Base-by-base conservation (phyloP, 37 sponge, comb jelly and placozoan species). In the Dysidea cf. avara region DNA sequence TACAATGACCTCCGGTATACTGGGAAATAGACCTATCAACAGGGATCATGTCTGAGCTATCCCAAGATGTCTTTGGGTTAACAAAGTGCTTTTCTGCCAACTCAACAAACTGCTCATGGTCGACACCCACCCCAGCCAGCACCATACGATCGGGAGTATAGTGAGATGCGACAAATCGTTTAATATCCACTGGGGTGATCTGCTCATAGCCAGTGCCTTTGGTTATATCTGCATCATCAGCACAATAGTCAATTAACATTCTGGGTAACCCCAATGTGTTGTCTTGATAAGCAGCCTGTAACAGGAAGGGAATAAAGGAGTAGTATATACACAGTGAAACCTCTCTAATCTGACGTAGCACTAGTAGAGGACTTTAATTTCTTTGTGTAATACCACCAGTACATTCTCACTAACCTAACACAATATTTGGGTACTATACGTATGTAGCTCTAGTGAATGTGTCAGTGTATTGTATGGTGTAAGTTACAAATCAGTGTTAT, bases 201-300 rank as follows among this genome's bases (percentile, higher is more conserved):
- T 66, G 60, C 48, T 49, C 29, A 7, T 86, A 21, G 80, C 14
- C 55, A 60, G 53, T 20, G 53, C 53, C 17, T 50, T 50, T 50
- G 17, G 17, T 50, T 17, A 20, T 50, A 18, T 50, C 17, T 17
- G 17, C 17, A 24, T 85, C 95, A 30, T 83, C 65, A 22, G 95
- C 81, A 56, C 88, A 81, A n/a, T n/a, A n/a, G n/a, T n/a, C n/a
- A n/a, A n/a, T n/a, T n/a, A n/a, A n/a, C 38, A 92, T 48, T 56
- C 24, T 30, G 31, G 94, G 84, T 20, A 92, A 75, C 24, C 96
- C 96, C 4, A 96, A 74, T 7, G 90, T 92, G 70, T 92, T 96
- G 53, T 66, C 53, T 17, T 81, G 65, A 76, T 86, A 93, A 0
- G 94, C 84, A 28, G 96, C 86, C 77, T 91, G 54, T 20, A 25